A percentile compares a stretch with the other conserved stretches of the same genome.
phyloP scores from a whole-genome alignment of 2,797 vertebrate species.

The Galaxias olidus region DNA sequence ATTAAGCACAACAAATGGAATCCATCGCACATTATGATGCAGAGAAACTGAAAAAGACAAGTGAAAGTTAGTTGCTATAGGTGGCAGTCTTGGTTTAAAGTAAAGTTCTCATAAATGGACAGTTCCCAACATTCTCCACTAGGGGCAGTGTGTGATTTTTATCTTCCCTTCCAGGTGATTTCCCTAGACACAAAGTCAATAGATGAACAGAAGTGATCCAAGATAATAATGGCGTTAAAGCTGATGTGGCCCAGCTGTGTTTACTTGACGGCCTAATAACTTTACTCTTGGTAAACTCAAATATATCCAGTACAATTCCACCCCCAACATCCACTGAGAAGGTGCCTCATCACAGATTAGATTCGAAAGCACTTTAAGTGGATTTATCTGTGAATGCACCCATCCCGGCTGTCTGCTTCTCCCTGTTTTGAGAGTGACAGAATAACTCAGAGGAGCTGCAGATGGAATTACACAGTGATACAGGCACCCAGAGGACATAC shows the following conservation, averaged over 20 bases:
- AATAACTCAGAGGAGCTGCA: slow-evolving; percentile 41
- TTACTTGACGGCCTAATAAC: slow-evolving; percentile 41
- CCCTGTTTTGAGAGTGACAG: slow-evolving; percentile 39
- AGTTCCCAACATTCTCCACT: slow-evolving; percentile 32
- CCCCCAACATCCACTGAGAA: slow-evolving; percentile 37
- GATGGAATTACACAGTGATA: slow-evolving; percentile 52
- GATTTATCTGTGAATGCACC: slow-evolving; percentile 51
- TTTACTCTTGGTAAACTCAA: slow-evolving; percentile 39
- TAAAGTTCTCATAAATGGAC: too few relatives aligned
- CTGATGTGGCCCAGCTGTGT: slow-evolving; percentile 24
- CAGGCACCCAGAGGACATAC: slow-evolving; percentile 38
- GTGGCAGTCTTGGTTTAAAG: neutral
- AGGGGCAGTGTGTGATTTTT: slow-evolving; percentile 37
- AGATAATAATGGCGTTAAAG: slow-evolving; percentile 36
- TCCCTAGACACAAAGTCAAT: slow-evolving; percentile 35
- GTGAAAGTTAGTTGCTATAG: slow-evolving; percentile 2
- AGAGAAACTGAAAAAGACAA: slow-evolving; percentile 17
- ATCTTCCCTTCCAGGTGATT: slow-evolving; percentile 21
- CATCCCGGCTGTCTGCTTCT: slow-evolving; percentile 32
- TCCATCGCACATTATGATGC: slow-evolving; percentile 40
- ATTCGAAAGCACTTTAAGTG: slow-evolving; percentile 56
- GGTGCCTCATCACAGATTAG: slow-evolving; percentile 43
- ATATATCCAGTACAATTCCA: slow-evolving; percentile 35
- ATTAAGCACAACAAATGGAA: slow-evolving; percentile 60
- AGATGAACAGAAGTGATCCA: slow-evolving; percentile 26